phyloP scores from a whole-genome alignment of 2,797 vertebrate species.

The Ceryle rudis region DNA sequence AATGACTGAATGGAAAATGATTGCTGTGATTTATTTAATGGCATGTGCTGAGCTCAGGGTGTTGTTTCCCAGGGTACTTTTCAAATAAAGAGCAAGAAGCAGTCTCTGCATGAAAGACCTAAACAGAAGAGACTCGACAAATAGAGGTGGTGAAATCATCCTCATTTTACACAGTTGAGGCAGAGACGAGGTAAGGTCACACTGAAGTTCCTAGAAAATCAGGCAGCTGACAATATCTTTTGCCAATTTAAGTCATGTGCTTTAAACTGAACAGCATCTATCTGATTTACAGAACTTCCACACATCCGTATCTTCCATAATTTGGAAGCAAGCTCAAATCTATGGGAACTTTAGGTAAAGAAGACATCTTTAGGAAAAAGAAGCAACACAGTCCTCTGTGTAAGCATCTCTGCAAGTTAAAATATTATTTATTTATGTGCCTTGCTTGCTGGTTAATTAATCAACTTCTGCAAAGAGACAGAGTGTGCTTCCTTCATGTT shows the following conservation, averaged over 20 bases:
- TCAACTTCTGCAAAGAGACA: not conserved
- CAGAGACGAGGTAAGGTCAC: not conserved
- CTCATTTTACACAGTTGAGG: not conserved
- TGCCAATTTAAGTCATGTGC: not conserved
- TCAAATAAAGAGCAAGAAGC: not conserved
- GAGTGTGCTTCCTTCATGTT: not conserved
- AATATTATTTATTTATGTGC: not conserved
- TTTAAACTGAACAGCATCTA: not conserved
- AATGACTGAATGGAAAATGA: not conserved
- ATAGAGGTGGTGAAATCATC: not conserved
- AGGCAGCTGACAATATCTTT: not conserved
- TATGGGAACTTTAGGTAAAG: not conserved
- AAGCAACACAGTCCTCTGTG: not conserved
- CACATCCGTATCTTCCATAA: accelerated
- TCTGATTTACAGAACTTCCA: not conserved
- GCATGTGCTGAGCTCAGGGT: not conserved
- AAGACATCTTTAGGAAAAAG: not conserved
- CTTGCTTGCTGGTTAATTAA: not conserved
- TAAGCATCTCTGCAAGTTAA: not conserved
- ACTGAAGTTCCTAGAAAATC: not conserved
- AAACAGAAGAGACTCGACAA: not conserved
- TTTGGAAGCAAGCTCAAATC: not conserved
- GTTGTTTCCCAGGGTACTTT: not conserved
- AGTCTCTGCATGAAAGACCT: not conserved
- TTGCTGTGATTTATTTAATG: not conserved